Base-by-base conservation (phyloP, 2,797 vertebrate genomes). In the Etheostoma nigrum region DNA sequence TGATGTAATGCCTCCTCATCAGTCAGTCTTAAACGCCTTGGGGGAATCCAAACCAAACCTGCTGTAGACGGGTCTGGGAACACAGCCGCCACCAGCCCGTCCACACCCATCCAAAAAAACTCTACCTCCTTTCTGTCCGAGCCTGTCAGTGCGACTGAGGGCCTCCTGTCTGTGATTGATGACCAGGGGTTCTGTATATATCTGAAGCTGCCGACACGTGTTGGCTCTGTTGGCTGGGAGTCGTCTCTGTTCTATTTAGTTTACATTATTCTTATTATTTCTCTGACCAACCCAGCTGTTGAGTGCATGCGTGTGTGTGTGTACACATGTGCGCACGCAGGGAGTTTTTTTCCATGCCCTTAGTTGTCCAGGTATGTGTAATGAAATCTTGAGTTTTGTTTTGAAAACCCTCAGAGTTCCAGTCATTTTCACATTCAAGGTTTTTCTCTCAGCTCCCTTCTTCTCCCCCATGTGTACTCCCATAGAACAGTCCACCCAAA, bases 301-400 rank as follows among this genome's bases (percentile, higher is more conserved):
- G 62, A 82, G 58, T 47, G 59, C 63, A 65, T 69, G 74, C 63
- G 67, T 59, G 57, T 65, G 64, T 49, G 18, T 27, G 27, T 27
- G 27, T 27, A 27, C 3, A 73, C 63, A 27, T 42, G 77, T 74
- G 67, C n/a, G 1, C 48, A 69, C 23, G 45, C 63, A 72, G 81
- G 81, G 82, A 86, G 90, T n/a, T 91, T n/a, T 91, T 95, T 95
- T 95, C 95, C 94, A 95, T 94, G 88, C 85, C 81, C 91, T 94
- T 86, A 93, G 92, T 83, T 91, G 86, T 89, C 86, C 93, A 95
- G 94, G 93, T 95, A 93, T 95, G 94, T 90, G 93, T 93, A 93
- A 94, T 91, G 86, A 95, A 95, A 94, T 91, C 91, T 91, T 16
- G 75, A 70, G 79, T 82, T 87, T 78, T 94, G 93, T 95, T 95